Percentiles rank a stretch among this genome's conserved stretches.
Evolutionary conservation across 2,888 invertebrate genomes (phyloP).

Genomic region (Thera britannica): DNA sequence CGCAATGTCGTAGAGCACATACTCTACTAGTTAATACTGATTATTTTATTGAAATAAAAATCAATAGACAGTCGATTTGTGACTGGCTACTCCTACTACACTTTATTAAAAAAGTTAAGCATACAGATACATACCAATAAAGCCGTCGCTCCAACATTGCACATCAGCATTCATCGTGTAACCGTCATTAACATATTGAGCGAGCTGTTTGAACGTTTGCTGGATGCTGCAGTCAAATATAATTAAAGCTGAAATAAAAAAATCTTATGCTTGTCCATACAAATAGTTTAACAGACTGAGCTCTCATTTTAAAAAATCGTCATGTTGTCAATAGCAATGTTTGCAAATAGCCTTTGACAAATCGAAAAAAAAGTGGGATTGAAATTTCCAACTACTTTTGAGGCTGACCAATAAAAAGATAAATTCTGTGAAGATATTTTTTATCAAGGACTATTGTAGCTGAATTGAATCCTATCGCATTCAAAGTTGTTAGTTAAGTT

Average conservation of each 20-base stretch:
- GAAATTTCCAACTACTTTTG: too few relatives aligned
- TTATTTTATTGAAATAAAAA: neutral
- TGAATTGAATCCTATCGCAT: too few relatives aligned
- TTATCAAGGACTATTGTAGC: too few relatives aligned
- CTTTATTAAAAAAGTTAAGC: slow-evolving; percentile 47
- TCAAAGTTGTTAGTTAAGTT: too few relatives aligned
- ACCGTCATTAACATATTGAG: slow-evolving; percentile 78
- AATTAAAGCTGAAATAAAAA: neutral
- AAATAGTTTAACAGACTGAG: too few relatives aligned
- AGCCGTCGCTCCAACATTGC: slow-evolving; percentile 56
- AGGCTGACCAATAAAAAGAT: too few relatives aligned
- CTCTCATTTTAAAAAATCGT: too few relatives aligned
- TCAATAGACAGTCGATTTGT: neutral
- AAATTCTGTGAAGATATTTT: too few relatives aligned
- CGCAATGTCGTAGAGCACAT: too few relatives aligned
- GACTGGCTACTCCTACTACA: neutral
- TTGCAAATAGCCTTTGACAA: too few relatives aligned
- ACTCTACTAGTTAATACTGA: neutral
- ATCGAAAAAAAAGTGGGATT: too few relatives aligned
- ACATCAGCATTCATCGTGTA: slow-evolving; percentile 67
- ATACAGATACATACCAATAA: slow-evolving; percentile 53
- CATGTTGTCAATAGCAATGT: too few relatives aligned
- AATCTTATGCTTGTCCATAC: neutral
- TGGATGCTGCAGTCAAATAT: slow-evolving; percentile 24
- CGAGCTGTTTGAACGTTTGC: slow-evolving; percentile 43